phyloP scores from a whole-genome alignment of 2,888 invertebrate genomes.

The Trissolcus brochymenae region DNA sequence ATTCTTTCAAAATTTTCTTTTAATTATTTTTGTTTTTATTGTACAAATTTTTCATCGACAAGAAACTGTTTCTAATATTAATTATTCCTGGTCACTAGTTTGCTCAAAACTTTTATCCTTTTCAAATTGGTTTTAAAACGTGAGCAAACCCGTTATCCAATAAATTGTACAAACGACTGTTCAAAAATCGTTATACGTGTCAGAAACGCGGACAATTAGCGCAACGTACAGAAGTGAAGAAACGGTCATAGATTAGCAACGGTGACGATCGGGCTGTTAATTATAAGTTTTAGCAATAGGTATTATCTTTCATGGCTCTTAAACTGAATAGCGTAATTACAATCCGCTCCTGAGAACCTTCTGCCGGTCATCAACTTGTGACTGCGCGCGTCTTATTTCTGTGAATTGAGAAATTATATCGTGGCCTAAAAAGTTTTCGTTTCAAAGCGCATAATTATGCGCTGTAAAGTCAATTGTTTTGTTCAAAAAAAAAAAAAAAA shows the following conservation, averaged over 20 bases:
- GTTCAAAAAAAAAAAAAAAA: too few relatives aligned
- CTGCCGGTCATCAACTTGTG: slow-evolving; percentile 33
- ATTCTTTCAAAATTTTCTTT: too few relatives aligned
- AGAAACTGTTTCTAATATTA: too few relatives aligned
- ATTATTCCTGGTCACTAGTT: too few relatives aligned
- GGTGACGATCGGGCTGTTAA: slow-evolving; percentile 57
- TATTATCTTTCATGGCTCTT: slow-evolving; percentile 51
- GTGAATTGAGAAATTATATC: slow-evolving; percentile 50
- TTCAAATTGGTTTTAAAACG: background rate
- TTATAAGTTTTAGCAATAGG: slow-evolving; percentile 56
- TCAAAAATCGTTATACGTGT: slow-evolving; percentile 37
- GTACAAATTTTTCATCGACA: too few relatives aligned
- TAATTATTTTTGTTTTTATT: too few relatives aligned
- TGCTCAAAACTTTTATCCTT: too few relatives aligned
- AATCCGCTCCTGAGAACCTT: slow-evolving; percentile 39
- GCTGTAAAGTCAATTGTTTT: background rate
- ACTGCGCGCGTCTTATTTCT: slow-evolving; percentile 27
- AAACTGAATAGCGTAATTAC: slow-evolving; percentile 54
- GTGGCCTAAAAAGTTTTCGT: slow-evolving; percentile 30
- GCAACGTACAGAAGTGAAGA: slow-evolving; percentile 47
- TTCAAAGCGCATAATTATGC: slow-evolving; percentile 39
- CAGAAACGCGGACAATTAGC: slow-evolving; percentile 52
- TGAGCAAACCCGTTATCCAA: slow-evolving; percentile 30
- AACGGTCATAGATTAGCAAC: slow-evolving; percentile 55
- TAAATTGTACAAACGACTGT: slow-evolving; percentile 28